Conservation (phyloP, 2,797 vertebrate species). For the Eulemur rubriventer region DNA sequence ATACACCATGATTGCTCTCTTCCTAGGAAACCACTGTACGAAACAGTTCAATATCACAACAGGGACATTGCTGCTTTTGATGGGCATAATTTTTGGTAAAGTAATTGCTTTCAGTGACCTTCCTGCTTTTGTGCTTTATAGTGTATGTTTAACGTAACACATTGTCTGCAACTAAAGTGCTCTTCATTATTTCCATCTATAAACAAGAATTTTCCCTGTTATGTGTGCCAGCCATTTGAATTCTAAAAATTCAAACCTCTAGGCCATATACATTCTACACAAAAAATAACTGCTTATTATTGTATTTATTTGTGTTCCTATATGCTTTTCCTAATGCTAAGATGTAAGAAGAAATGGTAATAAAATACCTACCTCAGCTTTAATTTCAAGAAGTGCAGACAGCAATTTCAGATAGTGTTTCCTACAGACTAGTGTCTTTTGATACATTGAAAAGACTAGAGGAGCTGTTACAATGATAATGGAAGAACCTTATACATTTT, state of each 20-base stretch:
- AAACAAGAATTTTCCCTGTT: conserved; percentile 70
- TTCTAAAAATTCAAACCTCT: conserved; percentile 44
- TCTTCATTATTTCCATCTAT: conserved; percentile 45
- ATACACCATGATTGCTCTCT: conserved; percentile 38
- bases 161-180: conserved; percentile 12
- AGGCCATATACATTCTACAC: background rate
- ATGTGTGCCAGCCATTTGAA: conserved; percentile 65
- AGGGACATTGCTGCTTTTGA: background rate
- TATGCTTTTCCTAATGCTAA: conserved; percentile 10
- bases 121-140: background rate
- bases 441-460: conserved; percentile 47
- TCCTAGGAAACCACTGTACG: conserved; percentile 18
- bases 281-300: conserved; percentile 39
- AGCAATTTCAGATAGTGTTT: conserved; percentile 59
- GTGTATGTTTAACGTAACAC: conserved; percentile 12
- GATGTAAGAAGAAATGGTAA: conserved; percentile 28
- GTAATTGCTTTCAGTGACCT: conserved; percentile 39
- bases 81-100: conserved; percentile 45
- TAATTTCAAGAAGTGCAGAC: conserved; percentile 62
- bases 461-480: conserved; percentile 67
- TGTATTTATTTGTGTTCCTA: conserved; percentile 39
- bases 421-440: conserved; percentile 49
- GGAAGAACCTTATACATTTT: conserved; percentile 72
- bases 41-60: conserved; percentile 41
- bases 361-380: background rate